Conservation (phyloP, 2,888 invertebrate genomes). For the Zootermopsis nevadensis region DNA sequence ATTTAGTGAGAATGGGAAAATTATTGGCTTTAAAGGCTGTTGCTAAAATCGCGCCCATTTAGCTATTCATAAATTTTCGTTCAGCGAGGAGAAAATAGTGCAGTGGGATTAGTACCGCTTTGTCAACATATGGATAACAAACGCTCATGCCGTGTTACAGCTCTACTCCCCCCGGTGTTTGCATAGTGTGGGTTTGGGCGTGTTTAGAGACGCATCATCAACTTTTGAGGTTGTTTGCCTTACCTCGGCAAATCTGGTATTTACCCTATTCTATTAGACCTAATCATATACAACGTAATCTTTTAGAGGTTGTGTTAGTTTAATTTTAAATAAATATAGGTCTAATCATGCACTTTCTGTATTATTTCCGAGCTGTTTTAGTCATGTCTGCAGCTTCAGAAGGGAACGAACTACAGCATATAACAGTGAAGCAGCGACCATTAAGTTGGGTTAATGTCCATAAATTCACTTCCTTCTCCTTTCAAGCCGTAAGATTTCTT, state of each 20-base stretch:
- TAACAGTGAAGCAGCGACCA: neutral
- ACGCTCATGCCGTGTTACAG: neutral
- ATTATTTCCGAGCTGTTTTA: constrained; percentile 44
- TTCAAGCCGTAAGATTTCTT: neutral
- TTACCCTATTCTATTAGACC: constrained; percentile 19
- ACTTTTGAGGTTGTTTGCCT: too few relatives aligned
- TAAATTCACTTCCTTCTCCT: constrained; percentile 27
- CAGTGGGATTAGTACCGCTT: neutral
- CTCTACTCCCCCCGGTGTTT: neutral
- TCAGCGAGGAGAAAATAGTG: neutral
- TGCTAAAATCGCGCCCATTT: constrained; percentile 34
- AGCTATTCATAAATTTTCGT: constrained; percentile 34
- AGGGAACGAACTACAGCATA: neutral
- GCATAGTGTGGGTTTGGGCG: too few relatives aligned
- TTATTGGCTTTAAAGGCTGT: constrained; percentile 39
- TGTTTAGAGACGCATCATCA: too few relatives aligned
- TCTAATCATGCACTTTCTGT: neutral
- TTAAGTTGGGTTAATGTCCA: constrained; percentile 12
- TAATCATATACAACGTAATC: constrained; percentile 30
- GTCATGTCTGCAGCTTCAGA: constrained; percentile 36
- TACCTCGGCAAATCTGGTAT: too few relatives aligned
- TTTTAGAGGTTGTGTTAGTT: constrained; percentile 30
- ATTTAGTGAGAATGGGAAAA: constrained; percentile 35
- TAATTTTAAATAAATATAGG: constrained; percentile 35
- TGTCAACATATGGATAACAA: neutral